phyloP scores from a whole-genome alignment of 1,140 invertebrate genomes.

The Ditylenchus dipsaci region DNA sequence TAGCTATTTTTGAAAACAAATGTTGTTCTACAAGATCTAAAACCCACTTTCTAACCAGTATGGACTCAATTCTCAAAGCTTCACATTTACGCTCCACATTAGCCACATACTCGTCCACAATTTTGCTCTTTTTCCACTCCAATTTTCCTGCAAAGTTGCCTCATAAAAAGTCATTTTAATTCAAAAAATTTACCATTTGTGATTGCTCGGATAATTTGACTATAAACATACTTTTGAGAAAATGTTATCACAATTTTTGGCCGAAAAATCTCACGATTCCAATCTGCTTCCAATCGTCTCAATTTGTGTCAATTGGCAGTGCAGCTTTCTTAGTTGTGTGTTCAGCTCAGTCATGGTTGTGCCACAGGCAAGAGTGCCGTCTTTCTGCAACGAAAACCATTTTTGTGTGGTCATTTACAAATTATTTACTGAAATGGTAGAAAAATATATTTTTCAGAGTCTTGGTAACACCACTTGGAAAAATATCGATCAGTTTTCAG shows the following conservation, averaged over 20 bases:
- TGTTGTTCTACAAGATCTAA: background rate
- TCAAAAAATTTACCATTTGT: background rate
- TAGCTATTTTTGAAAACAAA: too few species aligned
- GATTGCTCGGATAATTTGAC: background rate
- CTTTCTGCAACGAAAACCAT: background rate
- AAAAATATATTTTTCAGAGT: too few species aligned
- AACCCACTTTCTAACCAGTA: constrained; percentile 6
- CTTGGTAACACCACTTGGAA: too few species aligned
- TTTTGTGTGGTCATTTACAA: too few species aligned
- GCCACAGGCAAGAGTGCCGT: background rate
- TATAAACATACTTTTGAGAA: background rate
- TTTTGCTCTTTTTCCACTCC: constrained; percentile 18
- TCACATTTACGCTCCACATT: constrained; percentile 10
- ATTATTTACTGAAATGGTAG: too few species aligned
- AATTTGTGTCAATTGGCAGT: constrained; percentile 3
- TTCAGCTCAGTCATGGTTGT: background rate
- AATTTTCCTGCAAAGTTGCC: constrained; percentile 8
- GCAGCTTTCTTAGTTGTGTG: constrained; percentile 7
- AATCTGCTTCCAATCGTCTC: constrained; percentile 3
- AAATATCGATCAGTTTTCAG: too few species aligned
- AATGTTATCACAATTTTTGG: background rate
- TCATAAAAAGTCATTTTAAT: background rate
- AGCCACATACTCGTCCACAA: constrained; percentile 10
- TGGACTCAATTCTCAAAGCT: constrained; percentile 8
- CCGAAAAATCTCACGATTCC: background rate